These are phyloP conservation scores for Megalops atlanticus DNA, from an alignment of 2,113 vertebrate genomes.

Conservation along the genomic window DNA sequence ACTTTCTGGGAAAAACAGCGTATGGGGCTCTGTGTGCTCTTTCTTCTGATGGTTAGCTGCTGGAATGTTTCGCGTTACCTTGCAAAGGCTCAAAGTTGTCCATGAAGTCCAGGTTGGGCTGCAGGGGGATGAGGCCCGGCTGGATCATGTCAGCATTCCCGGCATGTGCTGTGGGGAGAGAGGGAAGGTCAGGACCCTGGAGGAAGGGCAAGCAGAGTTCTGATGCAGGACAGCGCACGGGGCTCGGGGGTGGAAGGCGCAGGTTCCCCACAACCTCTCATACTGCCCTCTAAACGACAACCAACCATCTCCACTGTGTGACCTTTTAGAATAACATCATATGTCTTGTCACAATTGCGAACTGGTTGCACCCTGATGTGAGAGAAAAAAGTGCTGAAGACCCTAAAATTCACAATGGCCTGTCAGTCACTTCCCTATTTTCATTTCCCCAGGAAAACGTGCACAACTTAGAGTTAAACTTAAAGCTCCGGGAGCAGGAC, in stretches of 20 bases:
- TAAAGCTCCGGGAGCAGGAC: no score
- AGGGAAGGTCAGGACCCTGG: slow-evolving; percentile 20
- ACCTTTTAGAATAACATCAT: no score
- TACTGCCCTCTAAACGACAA: not conserved
- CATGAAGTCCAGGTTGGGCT: slow-evolving; percentile 97
- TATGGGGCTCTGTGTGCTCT: not conserved
- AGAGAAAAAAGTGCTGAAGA: not conserved
- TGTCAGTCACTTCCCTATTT: not conserved
- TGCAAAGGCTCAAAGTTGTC: slow-evolving; percentile 94
- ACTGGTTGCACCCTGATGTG: no score
- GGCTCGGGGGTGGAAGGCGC: no score
- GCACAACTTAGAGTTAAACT: no score
- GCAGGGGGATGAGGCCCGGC: slow-evolving; percentile 92
- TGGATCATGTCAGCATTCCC: slow-evolving; percentile 99
- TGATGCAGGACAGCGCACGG: no score
- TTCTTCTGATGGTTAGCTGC: slow-evolving; percentile 12
- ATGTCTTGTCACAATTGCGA: no score
- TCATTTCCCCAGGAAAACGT: no score
- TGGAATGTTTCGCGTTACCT: slow-evolving; percentile 67
- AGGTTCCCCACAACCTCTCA: not conserved
- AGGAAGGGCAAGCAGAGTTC: no score
- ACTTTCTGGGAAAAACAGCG: no score
- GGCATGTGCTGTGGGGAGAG: slow-evolving; percentile 78
- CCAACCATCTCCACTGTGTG: not conserved
- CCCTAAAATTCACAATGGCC: not conserved